Percentiles rank a stretch among this genome's conserved stretches.
Conservation (phyloP, 2,797 vertebrate species). For the Hafferia zeledoni region DNA sequence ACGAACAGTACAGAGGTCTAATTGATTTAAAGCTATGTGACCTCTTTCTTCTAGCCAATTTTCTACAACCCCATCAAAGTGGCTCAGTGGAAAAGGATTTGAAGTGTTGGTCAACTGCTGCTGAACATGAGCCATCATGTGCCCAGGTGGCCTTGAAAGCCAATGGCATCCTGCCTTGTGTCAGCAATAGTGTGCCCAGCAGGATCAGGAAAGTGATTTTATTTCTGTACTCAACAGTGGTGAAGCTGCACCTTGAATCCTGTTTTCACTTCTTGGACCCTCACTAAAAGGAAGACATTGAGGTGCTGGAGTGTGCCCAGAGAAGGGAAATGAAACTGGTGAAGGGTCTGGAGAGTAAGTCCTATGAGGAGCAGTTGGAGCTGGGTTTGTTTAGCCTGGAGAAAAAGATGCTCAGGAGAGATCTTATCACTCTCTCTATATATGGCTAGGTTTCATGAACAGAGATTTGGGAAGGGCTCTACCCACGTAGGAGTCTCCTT, state of each 20-base stretch:
- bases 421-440: too few relatives aligned
- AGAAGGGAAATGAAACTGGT: not conserved
- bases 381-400: not conserved
- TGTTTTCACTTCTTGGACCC: not conserved
- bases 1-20: too few relatives aligned
- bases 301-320: not conserved
- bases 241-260: fast-evolving
- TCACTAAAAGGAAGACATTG: fast-evolving
- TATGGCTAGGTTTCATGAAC: too few relatives aligned
- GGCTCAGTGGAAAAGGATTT: not conserved
- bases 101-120: not conserved
- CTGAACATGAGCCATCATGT: fast-evolving
- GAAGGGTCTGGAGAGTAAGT: not conserved
- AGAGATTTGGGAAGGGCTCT: too few relatives aligned
- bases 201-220: not conserved
- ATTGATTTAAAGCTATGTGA: too few relatives aligned
- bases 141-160: not conserved
- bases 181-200: not conserved
- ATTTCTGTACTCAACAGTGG: fast-evolving
- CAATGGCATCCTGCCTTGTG: not conserved
- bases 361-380: not conserved
- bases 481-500: too few relatives aligned
- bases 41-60: too few relatives aligned
- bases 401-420: not conserved
- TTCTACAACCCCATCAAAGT: too few relatives aligned